These are phyloP conservation scores for Hydrotaea diabolus DNA, from an alignment of 2,888 invertebrate species.

Conservation along the genomic window DNA sequence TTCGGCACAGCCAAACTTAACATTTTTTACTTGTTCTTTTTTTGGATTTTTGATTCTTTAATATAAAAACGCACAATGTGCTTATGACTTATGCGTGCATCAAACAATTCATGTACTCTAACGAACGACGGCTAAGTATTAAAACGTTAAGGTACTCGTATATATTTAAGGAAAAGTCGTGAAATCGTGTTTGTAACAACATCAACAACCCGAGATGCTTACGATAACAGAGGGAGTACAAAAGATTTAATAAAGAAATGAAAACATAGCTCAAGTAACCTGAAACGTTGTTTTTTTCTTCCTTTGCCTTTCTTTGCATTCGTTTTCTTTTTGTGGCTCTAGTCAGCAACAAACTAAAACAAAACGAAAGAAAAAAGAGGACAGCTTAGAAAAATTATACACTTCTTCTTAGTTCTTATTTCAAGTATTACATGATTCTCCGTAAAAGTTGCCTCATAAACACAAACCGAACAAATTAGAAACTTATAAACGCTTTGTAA, in stretches of 20 bases:
- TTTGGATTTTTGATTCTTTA: neutral
- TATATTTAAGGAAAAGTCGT: conserved; percentile 55
- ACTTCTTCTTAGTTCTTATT: conserved; percentile 1
- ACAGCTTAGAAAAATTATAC: conserved; percentile 5
- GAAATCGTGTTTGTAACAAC: conserved; percentile 56
- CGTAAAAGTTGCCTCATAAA: neutral
- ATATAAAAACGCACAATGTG: conserved; percentile 9
- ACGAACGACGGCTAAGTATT: neutral
- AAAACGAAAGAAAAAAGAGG: neutral
- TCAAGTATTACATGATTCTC: conserved; percentile 9
- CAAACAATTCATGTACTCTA: neutral
- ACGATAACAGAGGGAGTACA: neutral
- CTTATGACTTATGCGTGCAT: conserved; percentile 16
- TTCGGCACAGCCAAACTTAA: too few relatives aligned
- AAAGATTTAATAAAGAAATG: conserved; percentile 37
- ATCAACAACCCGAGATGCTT: neutral
- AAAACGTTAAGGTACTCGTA: conserved; percentile 22
- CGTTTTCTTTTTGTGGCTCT: neutral
- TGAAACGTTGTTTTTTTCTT: conserved; percentile 11
- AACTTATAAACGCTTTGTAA: conserved; percentile 31
- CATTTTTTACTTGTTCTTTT: too few relatives aligned
- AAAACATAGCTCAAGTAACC: conserved; percentile 17
- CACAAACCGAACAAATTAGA: neutral
- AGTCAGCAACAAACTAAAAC: neutral
- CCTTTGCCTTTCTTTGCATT: neutral